Evolutionary conservation across 2,888 invertebrate genomes (phyloP).

Genomic region (Platerodrilus igneus): DNA sequence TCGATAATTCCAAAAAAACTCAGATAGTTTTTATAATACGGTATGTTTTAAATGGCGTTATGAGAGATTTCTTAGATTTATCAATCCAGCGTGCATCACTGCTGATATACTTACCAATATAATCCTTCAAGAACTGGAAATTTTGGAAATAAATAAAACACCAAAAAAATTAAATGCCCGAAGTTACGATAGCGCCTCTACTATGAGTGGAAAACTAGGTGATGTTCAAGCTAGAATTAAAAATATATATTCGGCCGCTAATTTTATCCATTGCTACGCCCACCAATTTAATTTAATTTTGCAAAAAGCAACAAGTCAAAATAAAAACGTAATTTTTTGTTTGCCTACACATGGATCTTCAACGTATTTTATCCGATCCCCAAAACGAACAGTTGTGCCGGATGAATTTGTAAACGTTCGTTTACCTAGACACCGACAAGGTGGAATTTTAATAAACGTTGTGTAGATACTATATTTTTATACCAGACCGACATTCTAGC

Average conservation of each 20-base stretch:
- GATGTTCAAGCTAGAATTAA: slow-evolving; percentile 25
- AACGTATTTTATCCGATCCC: not conserved
- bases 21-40: slow-evolving; percentile 27
- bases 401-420: slow-evolving; percentile 11
- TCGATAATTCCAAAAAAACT: slow-evolving; percentile 24
- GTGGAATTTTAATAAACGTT: slow-evolving; percentile 19
- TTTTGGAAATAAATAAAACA: slow-evolving; percentile 8
- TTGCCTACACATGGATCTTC: not conserved
- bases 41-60: slow-evolving; percentile 16
- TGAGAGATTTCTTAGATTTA: slow-evolving; percentile 29
- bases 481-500: slow-evolving; percentile 2
- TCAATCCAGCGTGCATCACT: slow-evolving; percentile 17
- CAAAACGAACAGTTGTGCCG: slow-evolving; percentile 1
- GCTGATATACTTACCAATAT: slow-evolving; percentile 17
- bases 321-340: not conserved
- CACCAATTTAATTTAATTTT: slow-evolving; percentile 23
- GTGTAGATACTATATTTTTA: slow-evolving; percentile 15
- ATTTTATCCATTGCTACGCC: slow-evolving; percentile 24
- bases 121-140: slow-evolving; percentile 22
- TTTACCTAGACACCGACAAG: slow-evolving; percentile 11
- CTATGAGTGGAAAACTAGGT: slow-evolving; percentile 21
- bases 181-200: slow-evolving; percentile 31
- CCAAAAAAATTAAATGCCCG: slow-evolving; percentile 31
- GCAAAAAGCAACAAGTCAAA: not conserved
- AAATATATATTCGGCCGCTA: slow-evolving; percentile 10